Conservation (phyloP, 1,140 invertebrate genomes). For the Trissolcus basalis region DNA sequence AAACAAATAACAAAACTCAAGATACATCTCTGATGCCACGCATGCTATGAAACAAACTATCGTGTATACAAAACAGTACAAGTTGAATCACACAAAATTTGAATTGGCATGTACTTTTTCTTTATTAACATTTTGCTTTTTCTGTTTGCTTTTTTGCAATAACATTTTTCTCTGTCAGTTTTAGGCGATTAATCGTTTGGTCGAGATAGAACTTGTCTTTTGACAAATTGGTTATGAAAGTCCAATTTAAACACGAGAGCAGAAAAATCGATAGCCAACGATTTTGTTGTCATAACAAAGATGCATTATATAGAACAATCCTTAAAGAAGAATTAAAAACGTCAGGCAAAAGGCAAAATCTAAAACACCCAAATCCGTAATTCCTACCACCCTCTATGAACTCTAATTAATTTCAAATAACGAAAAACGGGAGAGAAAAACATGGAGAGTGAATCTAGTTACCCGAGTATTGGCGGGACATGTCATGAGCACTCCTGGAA, state of each 20-base stretch:
- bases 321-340: slow-evolving; percentile 31
- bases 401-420: slow-evolving; percentile 13
- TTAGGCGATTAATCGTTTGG: background rate
- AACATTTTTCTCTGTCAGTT: background rate
- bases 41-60: too few species aligned
- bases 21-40: too few species aligned
- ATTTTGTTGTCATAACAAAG: slow-evolving; percentile 40
- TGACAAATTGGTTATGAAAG: slow-evolving; percentile 4
- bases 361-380: slow-evolving; percentile 46
- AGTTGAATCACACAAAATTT: too few species aligned
- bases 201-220: slow-evolving; percentile 18
- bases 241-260: slow-evolving; percentile 13
- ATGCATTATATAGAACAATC: slow-evolving; percentile 40
- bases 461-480: slow-evolving; percentile 71
- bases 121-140: background rate
- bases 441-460: slow-evolving; percentile 26
- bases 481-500: slow-evolving; percentile 74
- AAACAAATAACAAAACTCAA: too few species aligned
- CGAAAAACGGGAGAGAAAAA: too few species aligned
- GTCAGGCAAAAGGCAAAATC: slow-evolving; percentile 53
- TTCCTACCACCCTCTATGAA: slow-evolving; percentile 30
- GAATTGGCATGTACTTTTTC: too few species aligned
- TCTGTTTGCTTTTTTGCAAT: background rate
- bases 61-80: too few species aligned
- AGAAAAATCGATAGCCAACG: slow-evolving; percentile 28